Conservation (phyloP, 2,797 vertebrate genomes). For the Cynodonichthys magdalenae region DNA sequence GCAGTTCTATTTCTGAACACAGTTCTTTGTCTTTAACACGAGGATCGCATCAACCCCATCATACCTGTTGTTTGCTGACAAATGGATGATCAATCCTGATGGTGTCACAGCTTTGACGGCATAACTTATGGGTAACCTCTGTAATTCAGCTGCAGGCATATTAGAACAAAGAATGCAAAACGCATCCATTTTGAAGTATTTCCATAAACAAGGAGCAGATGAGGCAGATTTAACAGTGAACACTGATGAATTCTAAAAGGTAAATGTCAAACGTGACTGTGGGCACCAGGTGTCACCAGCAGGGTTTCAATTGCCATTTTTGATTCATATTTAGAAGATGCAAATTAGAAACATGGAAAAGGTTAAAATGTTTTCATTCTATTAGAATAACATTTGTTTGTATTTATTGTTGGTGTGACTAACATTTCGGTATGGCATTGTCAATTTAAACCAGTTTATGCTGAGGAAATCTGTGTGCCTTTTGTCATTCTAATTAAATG, state of each 20-base stretch:
- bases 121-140: neutral
- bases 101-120: neutral
- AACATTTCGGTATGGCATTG: neutral
- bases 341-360: neutral
- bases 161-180: neutral
- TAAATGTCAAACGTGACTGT: conserved; percentile 1
- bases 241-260: conserved; percentile 1
- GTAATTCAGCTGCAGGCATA: neutral
- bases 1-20: neutral
- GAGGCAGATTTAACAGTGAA: neutral
- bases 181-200: neutral
- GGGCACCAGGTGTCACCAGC: neutral
- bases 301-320: neutral
- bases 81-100: neutral
- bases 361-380: neutral
- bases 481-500: no score
- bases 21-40: no score
- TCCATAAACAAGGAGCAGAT: neutral
- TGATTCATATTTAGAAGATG: neutral
- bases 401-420: neutral
- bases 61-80: no score
- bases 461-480: neutral
- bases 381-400: neutral
- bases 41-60: neutral
- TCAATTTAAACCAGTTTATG: neutral